Evolutionary conservation across 2,797 vertebrate species (phyloP).

Genomic region (Sebastes hopkinsi): DNA sequence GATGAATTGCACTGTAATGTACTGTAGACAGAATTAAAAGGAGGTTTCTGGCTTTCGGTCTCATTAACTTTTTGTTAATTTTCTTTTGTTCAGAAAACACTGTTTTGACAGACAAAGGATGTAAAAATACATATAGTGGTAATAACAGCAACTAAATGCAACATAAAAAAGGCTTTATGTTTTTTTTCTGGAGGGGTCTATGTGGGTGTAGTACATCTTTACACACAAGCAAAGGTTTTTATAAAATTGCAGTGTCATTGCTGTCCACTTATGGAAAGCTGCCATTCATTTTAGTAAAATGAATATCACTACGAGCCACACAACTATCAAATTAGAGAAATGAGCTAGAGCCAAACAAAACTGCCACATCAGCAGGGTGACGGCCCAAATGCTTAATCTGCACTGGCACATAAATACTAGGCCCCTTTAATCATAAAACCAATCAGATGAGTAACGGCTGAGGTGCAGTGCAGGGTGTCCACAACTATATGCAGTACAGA

Average conservation of each 20-base stretch:
- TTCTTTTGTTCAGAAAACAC: background rate
- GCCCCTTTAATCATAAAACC: background rate
- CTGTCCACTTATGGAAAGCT: background rate
- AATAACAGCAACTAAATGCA: background rate
- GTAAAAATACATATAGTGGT: background rate
- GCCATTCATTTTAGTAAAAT: conserved; percentile 10
- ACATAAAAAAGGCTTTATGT: background rate
- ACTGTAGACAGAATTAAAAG: background rate
- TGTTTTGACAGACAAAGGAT: background rate
- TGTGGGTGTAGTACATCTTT: background rate
- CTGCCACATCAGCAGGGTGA: background rate
- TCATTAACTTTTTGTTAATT: background rate
- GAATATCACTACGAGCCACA: background rate
- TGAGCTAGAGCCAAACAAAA: background rate
- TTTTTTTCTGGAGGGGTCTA: background rate
- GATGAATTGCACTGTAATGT: background rate
- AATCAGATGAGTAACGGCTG: background rate
- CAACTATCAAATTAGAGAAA: conserved; percentile 1
- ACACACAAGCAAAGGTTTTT: background rate
- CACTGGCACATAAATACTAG: background rate
- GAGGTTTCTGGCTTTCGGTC: background rate
- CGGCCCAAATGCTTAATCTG: background rate
- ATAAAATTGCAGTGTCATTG: background rate
- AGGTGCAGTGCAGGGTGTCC: background rate
- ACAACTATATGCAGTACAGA: background rate